Base-by-base conservation (phyloP, 2,113 vertebrate genomes). In the Leptocoma aspasia region DNA sequence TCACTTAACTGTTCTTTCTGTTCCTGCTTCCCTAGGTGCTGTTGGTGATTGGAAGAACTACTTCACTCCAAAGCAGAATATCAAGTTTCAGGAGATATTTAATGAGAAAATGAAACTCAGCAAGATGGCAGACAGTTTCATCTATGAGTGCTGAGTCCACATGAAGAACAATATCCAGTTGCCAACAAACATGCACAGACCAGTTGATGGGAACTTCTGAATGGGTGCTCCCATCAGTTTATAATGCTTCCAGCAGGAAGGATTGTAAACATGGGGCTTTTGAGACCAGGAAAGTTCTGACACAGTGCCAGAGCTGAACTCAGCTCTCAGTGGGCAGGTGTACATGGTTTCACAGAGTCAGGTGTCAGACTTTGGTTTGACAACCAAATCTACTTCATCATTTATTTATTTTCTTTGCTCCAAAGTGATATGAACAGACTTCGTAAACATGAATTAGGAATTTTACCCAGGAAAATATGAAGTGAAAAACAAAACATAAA, bases 41-140 rank as follows among this genome's bases (percentile, higher is more conserved):
- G 97, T 98, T 42, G 98, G 97, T 44, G 98, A 98, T 3, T 98
- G 98, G 98, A 98, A 97, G 90, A 98, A 98, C 64, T 95, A 98
- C 77, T 98, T 98, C 95, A 98, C 98, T 76, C 94, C 97, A 57
- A 98, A 98, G 89, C 97, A 98, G 96, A 98, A 97, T 68, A 89
- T 33, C 66, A 82, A 76, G 49, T 98, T 98, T 89, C 97, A 98
- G 54, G 98, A 98, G 93, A 71, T 95, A 33, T 98, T 98, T 90
- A 92, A 89, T 7, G 94, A 98, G 84, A 98, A 97, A 95, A 98
- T 98, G 98, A 96, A 98, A 61, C 75, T 96, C 95, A 98, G 97
- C 37, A 93, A 97, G 86, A 95, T 98, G 96, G 97, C 97, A 78
- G 95, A 96, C 50, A 31, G 23, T 26, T 73, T 98, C 24, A 81